Percentiles rank a stretch among this genome's conserved stretches.
Conservation (phyloP, 2,797 vertebrate species). For the Glyptemys insculpta region DNA sequence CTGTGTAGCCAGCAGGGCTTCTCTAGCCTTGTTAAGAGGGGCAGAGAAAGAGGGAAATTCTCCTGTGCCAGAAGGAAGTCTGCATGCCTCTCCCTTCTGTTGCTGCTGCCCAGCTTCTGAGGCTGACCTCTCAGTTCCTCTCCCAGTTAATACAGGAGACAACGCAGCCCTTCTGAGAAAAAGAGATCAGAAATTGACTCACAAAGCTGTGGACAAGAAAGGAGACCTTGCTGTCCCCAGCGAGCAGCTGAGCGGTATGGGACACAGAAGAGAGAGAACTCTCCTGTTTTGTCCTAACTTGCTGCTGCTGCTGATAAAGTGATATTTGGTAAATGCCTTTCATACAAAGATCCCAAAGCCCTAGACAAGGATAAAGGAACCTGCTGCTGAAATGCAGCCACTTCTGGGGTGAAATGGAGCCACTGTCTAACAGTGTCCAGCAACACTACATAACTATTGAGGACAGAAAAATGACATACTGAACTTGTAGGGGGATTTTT, state of each 20-base stretch:
- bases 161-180: background rate
- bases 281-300: background rate
- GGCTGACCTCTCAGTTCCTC: no score
- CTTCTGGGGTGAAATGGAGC: background rate
- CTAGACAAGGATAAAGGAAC: background rate
- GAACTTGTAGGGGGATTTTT: background rate
- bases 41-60: background rate
- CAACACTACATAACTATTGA: background rate
- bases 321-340: background rate
- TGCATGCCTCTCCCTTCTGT: background rate
- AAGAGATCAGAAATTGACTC: background rate
- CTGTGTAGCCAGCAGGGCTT: background rate
- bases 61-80: background rate
- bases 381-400: background rate
- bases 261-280: background rate
- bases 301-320: background rate
- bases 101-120: no score
- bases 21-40: background rate
- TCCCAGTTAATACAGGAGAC: background rate
- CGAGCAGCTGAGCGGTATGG: background rate
- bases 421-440: background rate
- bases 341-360: background rate
- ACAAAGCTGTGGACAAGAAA: background rate
- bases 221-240: background rate
- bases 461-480: background rate